These are phyloP conservation scores for Stenolophus ochropezus DNA, from an alignment of 2,888 invertebrate genomes.

Conservation along the genomic window DNA sequence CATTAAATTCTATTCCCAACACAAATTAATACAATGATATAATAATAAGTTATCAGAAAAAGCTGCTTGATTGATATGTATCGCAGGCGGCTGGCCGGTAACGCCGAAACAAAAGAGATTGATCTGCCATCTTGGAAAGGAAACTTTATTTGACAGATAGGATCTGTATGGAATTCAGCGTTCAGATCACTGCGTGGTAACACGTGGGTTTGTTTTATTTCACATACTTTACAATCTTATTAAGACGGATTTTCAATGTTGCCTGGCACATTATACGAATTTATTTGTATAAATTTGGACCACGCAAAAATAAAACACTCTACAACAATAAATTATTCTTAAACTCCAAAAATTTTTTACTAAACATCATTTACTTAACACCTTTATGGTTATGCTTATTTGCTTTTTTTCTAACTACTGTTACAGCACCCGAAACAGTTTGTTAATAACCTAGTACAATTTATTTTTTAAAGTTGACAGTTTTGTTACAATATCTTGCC, in stretches of 20 bases:
- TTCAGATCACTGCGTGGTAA: conserved; percentile 7
- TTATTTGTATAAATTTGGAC: neutral
- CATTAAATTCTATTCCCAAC: conserved; percentile 16
- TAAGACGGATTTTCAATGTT: neutral
- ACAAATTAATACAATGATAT: conserved; percentile 42
- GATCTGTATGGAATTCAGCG: neutral
- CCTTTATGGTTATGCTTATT: too few relatives aligned
- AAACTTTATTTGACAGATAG: neutral
- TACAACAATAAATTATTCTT: too few relatives aligned
- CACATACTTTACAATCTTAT: neutral
- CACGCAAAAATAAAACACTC: neutral
- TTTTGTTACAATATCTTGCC: too few relatives aligned
- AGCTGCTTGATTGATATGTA: conserved; percentile 24
- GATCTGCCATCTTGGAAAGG: conserved; percentile 6
- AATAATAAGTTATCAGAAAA: conserved; percentile 32
- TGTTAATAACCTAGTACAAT: too few relatives aligned
- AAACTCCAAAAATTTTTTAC: too few relatives aligned
- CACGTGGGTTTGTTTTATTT: neutral
- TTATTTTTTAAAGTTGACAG: too few relatives aligned
- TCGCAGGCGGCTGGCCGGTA: conserved; percentile 13
- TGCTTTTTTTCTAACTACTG: too few relatives aligned
- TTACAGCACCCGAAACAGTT: too few relatives aligned
- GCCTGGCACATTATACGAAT: neutral
- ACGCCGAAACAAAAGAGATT: conserved; percentile 34
- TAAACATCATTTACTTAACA: too few relatives aligned